These are phyloP conservation scores for Disparrhopalites patrizii DNA, from an alignment of 2,888 invertebrate genomes.

Conservation along the genomic window DNA sequence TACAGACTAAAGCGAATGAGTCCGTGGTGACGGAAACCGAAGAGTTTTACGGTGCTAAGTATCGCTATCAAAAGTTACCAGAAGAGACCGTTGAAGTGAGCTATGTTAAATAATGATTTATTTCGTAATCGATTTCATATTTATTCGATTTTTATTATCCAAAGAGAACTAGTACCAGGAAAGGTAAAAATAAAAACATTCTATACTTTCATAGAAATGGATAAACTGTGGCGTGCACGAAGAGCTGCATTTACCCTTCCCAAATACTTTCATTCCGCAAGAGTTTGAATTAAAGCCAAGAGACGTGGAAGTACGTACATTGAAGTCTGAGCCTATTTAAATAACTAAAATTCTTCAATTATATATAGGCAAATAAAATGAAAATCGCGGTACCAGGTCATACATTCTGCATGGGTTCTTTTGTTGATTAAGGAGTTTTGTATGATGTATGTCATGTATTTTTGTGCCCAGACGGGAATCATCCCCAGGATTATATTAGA, in stretches of 20 bases:
- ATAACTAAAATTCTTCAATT: no score
- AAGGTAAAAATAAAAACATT: not conserved
- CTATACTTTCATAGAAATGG: conserved; percentile 58
- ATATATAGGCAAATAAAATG: no score
- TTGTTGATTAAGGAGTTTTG: not conserved
- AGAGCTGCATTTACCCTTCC: conserved; percentile 69
- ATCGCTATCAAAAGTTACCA: conserved; percentile 66
- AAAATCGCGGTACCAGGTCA: no score
- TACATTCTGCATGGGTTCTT: no score
- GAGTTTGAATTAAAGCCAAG: conserved; percentile 66
- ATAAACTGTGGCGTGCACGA: conserved; percentile 59
- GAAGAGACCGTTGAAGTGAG: conserved; percentile 61
- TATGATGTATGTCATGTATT: not conserved
- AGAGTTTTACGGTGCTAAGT: conserved; percentile 89
- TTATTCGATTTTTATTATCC: not conserved
- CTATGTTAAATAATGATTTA: conserved; percentile 1
- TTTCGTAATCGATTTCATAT: no score
- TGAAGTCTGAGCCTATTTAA: no score
- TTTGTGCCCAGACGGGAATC: not conserved
- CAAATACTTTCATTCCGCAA: conserved; percentile 87
- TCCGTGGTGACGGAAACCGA: conserved; percentile 66
- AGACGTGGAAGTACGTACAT: conserved; percentile 59
- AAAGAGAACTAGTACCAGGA: no score
- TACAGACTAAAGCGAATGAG: conserved; percentile 74
- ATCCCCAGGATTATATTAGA: conserved; percentile 64